phyloP scores from a whole-genome alignment of 2,888 invertebrate genomes.

The Ophion obscuratus region DNA sequence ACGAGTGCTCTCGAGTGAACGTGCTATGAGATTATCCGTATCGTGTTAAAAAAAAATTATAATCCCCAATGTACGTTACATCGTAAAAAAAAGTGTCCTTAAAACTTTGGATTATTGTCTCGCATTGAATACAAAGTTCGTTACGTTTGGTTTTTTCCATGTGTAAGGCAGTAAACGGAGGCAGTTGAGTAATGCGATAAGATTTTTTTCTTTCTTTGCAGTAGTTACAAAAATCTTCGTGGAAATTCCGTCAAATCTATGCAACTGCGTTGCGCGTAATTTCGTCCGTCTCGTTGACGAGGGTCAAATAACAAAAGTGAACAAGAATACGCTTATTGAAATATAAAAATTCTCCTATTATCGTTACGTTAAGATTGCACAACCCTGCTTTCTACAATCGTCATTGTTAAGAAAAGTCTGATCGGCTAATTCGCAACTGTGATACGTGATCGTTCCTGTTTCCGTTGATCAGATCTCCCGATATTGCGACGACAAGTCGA shows the following conservation, averaged over 20 bases:
- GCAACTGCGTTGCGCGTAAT: not conserved
- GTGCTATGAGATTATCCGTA: no score
- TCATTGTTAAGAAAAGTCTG: slow-evolving; percentile 8
- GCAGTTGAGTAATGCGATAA: slow-evolving; percentile 42
- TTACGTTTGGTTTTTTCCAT: slow-evolving; percentile 51
- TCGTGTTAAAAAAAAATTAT: no score
- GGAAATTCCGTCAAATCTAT: not conserved
- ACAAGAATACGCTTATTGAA: not conserved
- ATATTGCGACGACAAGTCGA: slow-evolving; percentile 13
- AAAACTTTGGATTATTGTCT: slow-evolving; percentile 61
- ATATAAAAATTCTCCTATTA: slow-evolving; percentile 25
- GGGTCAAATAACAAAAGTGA: not conserved
- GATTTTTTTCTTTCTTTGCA: slow-evolving; percentile 29
- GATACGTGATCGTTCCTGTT: not conserved
- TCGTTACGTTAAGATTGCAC: slow-evolving; percentile 33
- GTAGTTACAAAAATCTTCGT: slow-evolving; percentile 32
- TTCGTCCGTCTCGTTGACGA: not conserved
- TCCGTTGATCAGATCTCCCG: not conserved
- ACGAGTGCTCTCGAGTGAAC: no score
- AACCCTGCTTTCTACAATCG: slow-evolving; percentile 9
- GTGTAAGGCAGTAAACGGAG: slow-evolving; percentile 64
- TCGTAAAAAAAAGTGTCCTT: slow-evolving; percentile 18
- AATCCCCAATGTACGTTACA: not conserved
- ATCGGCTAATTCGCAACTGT: not conserved
- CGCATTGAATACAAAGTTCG: slow-evolving; percentile 41